Percentiles rank a stretch among this genome's conserved stretches.
These are phyloP conservation scores for Manis crassicaudata DNA, from an alignment of 2,797 vertebrate species.

Conservation along the genomic window DNA sequence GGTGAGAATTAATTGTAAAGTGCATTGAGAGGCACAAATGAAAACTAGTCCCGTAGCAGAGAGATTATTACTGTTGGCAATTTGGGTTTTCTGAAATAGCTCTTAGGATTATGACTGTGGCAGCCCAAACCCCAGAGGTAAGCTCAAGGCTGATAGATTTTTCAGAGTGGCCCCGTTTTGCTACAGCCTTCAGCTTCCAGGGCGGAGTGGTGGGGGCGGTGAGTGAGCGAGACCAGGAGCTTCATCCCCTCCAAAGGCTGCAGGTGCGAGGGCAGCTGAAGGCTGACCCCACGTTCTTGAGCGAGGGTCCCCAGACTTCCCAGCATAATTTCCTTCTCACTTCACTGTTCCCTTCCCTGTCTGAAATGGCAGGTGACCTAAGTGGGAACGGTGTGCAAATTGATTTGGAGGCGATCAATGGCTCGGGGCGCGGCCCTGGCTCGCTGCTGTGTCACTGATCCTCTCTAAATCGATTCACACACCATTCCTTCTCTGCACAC, in stretches of 20 bases:
- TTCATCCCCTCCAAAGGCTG: not conserved
- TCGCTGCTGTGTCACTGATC: constrained; percentile 84
- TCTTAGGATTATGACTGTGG: constrained; percentile 82
- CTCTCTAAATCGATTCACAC: constrained; percentile 83
- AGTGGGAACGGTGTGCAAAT: constrained; percentile 85
- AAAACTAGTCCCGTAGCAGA: constrained; percentile 75
- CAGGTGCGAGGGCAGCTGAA: constrained; percentile 57
- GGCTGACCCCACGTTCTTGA: constrained; percentile 74
- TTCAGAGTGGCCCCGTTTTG: constrained; percentile 77
- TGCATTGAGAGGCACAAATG: constrained; percentile 82
- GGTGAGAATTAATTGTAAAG: constrained; percentile 84
- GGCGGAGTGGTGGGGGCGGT: not conserved
- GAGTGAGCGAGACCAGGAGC: constrained; percentile 15
- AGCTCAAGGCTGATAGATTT: constrained; percentile 80
- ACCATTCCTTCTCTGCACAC: constrained; percentile 84
- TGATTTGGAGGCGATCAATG: constrained; percentile 85
- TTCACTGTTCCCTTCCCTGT: constrained; percentile 78
- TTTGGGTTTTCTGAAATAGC: constrained; percentile 84
- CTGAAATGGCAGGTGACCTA: constrained; percentile 85
- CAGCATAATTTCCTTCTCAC: constrained; percentile 84
- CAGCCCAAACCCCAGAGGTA: constrained; percentile 82
- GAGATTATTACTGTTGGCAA: constrained; percentile 82
- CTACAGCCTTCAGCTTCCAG: constrained; percentile 50
- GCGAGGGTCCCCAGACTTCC: constrained; percentile 79
- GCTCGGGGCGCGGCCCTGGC: constrained; percentile 82